Evolutionary conservation across 1,140 invertebrate species (phyloP), one percentile per base, ranked within the genome.

Genomic region (Drosophila saltans): DNA sequence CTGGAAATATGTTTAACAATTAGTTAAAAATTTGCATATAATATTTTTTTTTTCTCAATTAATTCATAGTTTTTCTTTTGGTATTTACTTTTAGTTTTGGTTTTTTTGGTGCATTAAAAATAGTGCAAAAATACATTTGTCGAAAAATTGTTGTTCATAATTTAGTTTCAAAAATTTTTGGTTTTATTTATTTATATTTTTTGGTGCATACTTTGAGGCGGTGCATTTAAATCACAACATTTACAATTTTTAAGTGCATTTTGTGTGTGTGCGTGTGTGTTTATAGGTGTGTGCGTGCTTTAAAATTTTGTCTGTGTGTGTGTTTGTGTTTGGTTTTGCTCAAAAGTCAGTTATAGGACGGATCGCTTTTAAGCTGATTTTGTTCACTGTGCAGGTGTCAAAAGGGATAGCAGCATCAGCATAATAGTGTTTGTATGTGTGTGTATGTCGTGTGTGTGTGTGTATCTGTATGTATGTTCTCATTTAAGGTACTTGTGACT

Each of bases 401-500:
- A 59, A 33, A 33, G 68, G 65, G 78, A 45, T 48, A 48, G 45
- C 45, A 48, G 45, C 45, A 48, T 48, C 45, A 52, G 45, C 45
- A 52, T 52, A 9, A 52, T 52, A n/a, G 8, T 10, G 45, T 48
- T 9, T 10, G 45, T 48, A 5, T 48, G 66, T 36, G 60, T 76
- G 69, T 79, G 70, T 57, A 40, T 67, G 69, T 79, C 69, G 69
- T 79, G 70, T 57, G 45, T 67, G 69, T 79, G 57, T 43, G 45
- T 57, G 56, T 69, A 48, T 66, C 9, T 40, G 8, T 56, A 7
- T 36, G 33, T 36, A 5, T 4, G 33, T 36, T 36, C 60, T 79
- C 82, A 76, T 80, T 88, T 88, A 85, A 90, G 85, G 85, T 90
- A 90, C 85, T 76, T 85, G 86, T 90, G 85, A 90, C 85, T 90